Conservation (phyloP, 1,140 invertebrate genomes). For the Mycetomoellerius zeteki region DNA sequence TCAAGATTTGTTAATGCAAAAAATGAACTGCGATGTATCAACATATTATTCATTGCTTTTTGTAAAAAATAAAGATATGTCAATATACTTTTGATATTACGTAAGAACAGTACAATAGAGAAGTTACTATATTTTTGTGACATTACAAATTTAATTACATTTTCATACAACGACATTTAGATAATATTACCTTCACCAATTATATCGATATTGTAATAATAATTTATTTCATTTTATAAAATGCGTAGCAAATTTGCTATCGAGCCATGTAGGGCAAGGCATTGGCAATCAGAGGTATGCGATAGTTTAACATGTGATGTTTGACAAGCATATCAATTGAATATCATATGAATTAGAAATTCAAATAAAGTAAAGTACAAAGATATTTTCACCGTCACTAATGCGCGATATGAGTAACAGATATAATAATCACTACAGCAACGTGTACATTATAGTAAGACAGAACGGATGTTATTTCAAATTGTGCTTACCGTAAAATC, state of each 20-base stretch:
- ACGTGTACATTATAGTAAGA: not conserved
- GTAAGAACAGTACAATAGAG: not conserved
- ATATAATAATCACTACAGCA: constrained; percentile 16
- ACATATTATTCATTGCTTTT: not conserved
- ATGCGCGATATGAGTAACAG: not conserved
- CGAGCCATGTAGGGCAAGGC: not conserved
- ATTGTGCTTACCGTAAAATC: not conserved
- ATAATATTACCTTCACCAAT: constrained; percentile 16
- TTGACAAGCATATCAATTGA: not conserved
- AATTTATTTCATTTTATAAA: constrained; percentile 14
- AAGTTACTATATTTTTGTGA: not conserved
- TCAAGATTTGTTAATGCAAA: not conserved
- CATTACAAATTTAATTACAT: constrained; percentile 18
- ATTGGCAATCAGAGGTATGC: not conserved
- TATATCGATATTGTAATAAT: constrained; percentile 1
- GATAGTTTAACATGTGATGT: not conserved
- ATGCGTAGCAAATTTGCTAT: constrained; percentile 13
- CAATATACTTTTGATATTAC: not conserved
- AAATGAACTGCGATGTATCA: not conserved
- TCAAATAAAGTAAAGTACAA: not conserved
- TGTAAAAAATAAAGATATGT: not conserved
- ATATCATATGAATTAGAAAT: constrained; percentile 11
- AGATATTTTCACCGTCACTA: not conserved
- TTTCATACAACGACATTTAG: constrained; percentile 23
- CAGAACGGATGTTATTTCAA: not conserved